These are phyloP conservation scores for Pollenia amentaria DNA, from an alignment of 2,888 invertebrate genomes.

Conservation along the genomic window DNA sequence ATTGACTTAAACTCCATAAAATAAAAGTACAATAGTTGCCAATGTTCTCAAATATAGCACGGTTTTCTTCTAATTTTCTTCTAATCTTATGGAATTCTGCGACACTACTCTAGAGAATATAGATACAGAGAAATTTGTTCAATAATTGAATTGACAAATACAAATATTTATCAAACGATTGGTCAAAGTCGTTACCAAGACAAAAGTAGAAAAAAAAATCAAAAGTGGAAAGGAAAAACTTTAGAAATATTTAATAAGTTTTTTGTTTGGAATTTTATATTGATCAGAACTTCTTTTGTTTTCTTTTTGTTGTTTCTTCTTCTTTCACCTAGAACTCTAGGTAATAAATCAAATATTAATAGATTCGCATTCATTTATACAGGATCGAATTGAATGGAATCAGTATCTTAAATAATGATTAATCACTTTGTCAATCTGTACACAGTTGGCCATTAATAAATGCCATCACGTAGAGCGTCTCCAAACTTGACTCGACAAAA, in stretches of 20 bases:
- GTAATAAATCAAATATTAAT: conserved; percentile 68
- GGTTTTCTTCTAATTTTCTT: conserved; percentile 8
- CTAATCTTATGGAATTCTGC: neutral
- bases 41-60: neutral
- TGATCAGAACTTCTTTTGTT: neutral
- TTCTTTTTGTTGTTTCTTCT: conserved; percentile 7
- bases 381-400: conserved; percentile 69
- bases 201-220: neutral
- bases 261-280: conserved; percentile 27
- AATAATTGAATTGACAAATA: conserved; percentile 37
- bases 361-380: conserved; percentile 62
- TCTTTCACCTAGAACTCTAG: neutral
- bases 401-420: conserved; percentile 75
- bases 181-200: conserved; percentile 10
- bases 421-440: conserved; percentile 76
- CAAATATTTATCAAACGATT: conserved; percentile 56
- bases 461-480: conserved; percentile 66
- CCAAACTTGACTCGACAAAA: conserved; percentile 24
- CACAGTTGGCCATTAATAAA: conserved; percentile 76
- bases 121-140: neutral
- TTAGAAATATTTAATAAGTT: conserved; percentile 23
- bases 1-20: neutral
- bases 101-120: neutral
- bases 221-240: neutral
- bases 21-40: neutral